Evolutionary conservation across 2,113 vertebrate species (phyloP), one percentile per base, ranked within the genome.

Genomic region (Limanda limanda): DNA sequence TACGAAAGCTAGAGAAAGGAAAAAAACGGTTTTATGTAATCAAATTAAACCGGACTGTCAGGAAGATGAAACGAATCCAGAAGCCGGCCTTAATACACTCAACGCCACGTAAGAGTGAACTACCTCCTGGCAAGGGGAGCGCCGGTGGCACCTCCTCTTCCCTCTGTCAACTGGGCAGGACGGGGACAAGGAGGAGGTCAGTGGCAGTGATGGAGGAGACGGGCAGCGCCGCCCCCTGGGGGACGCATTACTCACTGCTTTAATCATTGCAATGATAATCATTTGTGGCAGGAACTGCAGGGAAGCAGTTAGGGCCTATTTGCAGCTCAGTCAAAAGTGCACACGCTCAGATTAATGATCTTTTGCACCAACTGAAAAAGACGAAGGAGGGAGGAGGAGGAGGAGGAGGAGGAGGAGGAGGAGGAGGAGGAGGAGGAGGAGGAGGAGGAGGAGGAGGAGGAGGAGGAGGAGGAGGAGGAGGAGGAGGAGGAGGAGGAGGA

Each of bases 201-300:
- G 83, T 52, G 75, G 78, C 78, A 74, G 84, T 88, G 90, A 91
- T 86, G 84, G 83, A 89, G 87, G 85, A 82, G 78, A 59, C 40
- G 71, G 79, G 71, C 76, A 48, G 85, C n/a, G 17, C 57, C 14
- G n/a, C 58, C 70, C 83, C 76, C 84, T 37, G 62, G 76, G 89
- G 83, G 79, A 78, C 2, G 57, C 71, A 80, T 93, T 92, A 91
- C 81, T 93, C 90, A 91, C 63, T 60, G 77, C 62, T 83, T 81
- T 89, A 89, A 92, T 92, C 55, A 71, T 82, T 58, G 55, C 76
- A 78, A 25, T 62, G 75, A 86, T 90, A 91, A 93, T 91, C 86
- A 85, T 88, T 73, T 83, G 90, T 87, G 88, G 90, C 78, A 86
- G 84, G 40, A 88, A 85, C 80, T 89, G 86, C 86, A 79, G 86